Evolutionary conservation across 2,888 invertebrate genomes (phyloP).

Genomic region (Ormia ochracea): DNA sequence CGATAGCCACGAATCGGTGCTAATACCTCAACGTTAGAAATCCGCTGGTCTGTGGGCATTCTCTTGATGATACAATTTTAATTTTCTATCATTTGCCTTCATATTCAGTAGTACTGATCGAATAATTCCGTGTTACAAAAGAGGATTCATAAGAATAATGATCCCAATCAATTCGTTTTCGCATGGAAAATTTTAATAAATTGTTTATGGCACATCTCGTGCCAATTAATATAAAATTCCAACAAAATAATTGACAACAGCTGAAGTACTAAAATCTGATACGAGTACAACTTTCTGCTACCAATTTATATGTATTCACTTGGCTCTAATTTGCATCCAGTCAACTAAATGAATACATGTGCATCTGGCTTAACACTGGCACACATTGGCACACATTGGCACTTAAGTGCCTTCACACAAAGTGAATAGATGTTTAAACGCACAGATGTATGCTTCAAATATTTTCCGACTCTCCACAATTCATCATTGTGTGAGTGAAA

Average conservation of each 20-base stretch:
- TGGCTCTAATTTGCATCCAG: slow-evolving; percentile 19
- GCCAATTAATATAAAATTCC: slow-evolving; percentile 47
- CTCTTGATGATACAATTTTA: too few relatives aligned
- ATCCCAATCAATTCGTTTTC: too few relatives aligned
- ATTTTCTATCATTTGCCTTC: too few relatives aligned
- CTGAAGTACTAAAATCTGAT: slow-evolving; percentile 27
- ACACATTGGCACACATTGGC: neutral
- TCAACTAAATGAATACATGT: neutral
- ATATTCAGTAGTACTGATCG: too few relatives aligned
- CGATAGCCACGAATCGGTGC: too few relatives aligned
- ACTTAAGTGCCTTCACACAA: neutral
- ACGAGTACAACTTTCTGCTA: neutral
- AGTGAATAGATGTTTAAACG: neutral
- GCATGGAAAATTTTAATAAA: neutral
- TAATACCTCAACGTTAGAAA: too few relatives aligned
- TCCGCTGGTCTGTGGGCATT: too few relatives aligned
- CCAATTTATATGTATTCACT: slow-evolving; percentile 10
- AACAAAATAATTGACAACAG: slow-evolving; percentile 46
- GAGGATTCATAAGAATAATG: too few relatives aligned
- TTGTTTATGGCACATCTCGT: neutral
- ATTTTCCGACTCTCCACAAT: neutral
- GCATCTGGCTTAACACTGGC: neutral
- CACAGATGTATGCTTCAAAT: neutral
- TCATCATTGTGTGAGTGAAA: neutral
- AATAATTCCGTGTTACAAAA: too few relatives aligned